These are phyloP conservation scores for Pristiophorus japonicus DNA, from an alignment of 2,113 vertebrate genomes.

Conservation along the genomic window DNA sequence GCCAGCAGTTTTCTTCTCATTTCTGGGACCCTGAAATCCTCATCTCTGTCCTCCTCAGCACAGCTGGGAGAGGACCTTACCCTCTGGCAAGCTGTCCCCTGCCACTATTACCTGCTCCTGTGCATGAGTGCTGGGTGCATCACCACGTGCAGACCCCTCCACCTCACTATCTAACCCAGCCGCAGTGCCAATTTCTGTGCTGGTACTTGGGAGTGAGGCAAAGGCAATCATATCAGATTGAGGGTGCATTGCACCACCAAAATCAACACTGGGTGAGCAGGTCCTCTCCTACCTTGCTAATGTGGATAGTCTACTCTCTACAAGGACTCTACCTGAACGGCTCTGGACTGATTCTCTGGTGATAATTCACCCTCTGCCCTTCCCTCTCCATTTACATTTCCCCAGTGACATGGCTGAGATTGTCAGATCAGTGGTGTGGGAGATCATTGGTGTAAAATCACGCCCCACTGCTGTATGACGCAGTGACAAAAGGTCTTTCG, in stretches of 20 bases:
- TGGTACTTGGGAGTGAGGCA: neutral
- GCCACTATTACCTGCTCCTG: neutral
- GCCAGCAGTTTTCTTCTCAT: neutral
- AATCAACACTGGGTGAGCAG: neutral
- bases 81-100: neutral
- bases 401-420: neutral
- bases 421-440: neutral
- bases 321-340: neutral
- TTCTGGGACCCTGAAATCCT: neutral
- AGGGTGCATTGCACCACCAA: neutral
- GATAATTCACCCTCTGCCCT: neutral
- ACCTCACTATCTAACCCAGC: no score
- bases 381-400: neutral
- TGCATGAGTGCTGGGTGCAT: neutral
- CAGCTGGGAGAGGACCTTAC: neutral
- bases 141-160: no score
- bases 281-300: neutral
- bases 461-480: neutral
- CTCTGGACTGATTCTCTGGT: no score
- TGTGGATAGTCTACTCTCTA: no score
- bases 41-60: neutral
- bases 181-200: neutral
- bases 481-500: neutral
- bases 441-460: neutral
- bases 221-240: neutral